Evolutionary conservation across 1,140 invertebrate species (phyloP), one percentile per base, ranked within the genome.

Genomic region (Ceratina japonica): DNA sequence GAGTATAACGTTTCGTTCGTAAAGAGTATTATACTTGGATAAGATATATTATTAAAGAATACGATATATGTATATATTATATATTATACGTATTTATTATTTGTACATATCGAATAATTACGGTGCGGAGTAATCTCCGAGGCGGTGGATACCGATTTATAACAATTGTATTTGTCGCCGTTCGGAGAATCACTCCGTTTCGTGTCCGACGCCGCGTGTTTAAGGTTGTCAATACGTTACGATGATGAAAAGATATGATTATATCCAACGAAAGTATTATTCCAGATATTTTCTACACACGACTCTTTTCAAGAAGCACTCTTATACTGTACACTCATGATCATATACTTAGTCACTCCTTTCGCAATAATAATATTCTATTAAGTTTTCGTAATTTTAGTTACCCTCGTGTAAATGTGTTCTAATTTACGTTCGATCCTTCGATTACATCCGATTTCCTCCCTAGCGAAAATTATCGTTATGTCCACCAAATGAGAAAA

Each of bases 101-200:
- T 84, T 88, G 86, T 88, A 87, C 81, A 86, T 87, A 83, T 77
- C 27, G 72, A 83, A 73, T 75, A 80, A 80, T 81, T 68, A 72
- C 65, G 66, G 64, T 68, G 56, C 69, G 66, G 74, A 62, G 73
- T 83, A 75, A 71, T 18, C 61, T 80, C 69, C 68, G 22, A 79
- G 10, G 72, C 18, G 22, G 27, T 31, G 15, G 59, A 20, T 52
- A 72, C 62, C 64, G 56, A 63, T 56, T 49, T 44, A 56, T 44
- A 64, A 72, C 22, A 72, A 64, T 72, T 31, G 51, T 56, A 72
- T 27, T 27, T n/a, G 16, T 20, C 27, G 15, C 15, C 31, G 51
- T 58, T 52, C 37, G 31, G 51, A 68, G 20, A 51, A 27, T 75
- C 51, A 87, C 73, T 72, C 70, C 69, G 58, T 76, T 15, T 79